A percentile compares a stretch with the other conserved stretches of the same genome.
Evolutionary conservation across 2,888 invertebrate species (phyloP).

Genomic region (Diarsia mendica): DNA sequence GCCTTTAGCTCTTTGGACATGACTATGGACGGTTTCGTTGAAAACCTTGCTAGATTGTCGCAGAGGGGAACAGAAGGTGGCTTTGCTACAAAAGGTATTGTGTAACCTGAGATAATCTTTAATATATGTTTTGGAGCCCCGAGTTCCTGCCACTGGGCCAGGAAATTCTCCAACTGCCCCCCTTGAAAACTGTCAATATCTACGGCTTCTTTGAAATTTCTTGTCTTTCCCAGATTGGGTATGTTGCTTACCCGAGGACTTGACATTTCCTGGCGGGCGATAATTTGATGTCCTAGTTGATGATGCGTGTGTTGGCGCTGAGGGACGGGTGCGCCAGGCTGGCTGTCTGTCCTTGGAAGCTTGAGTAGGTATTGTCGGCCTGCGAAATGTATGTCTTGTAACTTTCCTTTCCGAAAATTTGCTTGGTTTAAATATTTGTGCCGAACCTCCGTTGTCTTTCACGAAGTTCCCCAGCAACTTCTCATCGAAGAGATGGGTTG

Average conservation of each 20-base stretch:
- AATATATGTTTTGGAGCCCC: slow-evolving; percentile 22
- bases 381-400: not conserved
- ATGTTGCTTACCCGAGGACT: too few species aligned
- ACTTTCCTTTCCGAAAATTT: not conserved
- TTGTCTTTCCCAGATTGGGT: not conserved
- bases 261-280: too few species aligned
- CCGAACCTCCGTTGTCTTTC: not conserved
- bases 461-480: not conserved
- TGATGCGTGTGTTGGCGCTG: not conserved
- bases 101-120: slow-evolving; percentile 47
- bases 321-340: not conserved
- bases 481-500: not conserved
- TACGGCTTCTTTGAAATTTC: not conserved
- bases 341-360: not conserved
- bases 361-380: not conserved
- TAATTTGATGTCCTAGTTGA: too few species aligned
- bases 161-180: not conserved
- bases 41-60: not conserved
- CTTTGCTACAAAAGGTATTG: slow-evolving; percentile 46
- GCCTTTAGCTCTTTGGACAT: slow-evolving; percentile 22
- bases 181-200: slow-evolving; percentile 13
- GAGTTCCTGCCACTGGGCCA: slow-evolving; percentile 5
- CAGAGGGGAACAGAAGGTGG: slow-evolving; percentile 36
- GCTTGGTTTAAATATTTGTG: not conserved
- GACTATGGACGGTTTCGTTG: not conserved